phyloP scores from a whole-genome alignment of 2,888 invertebrate species.

The Scaptomyza caliginosa region DNA sequence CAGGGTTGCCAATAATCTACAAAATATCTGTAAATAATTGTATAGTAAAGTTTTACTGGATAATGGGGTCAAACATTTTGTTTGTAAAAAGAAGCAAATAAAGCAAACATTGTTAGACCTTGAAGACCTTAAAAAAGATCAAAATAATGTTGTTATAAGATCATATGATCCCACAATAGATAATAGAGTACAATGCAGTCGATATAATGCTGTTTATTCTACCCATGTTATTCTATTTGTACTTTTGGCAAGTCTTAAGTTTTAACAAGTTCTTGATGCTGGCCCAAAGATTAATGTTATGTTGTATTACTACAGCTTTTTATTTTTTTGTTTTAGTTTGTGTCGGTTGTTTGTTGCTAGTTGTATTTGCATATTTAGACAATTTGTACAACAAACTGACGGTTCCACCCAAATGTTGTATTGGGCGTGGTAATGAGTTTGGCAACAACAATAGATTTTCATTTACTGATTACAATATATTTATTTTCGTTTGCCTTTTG shows the following conservation, averaged over 20 bases:
- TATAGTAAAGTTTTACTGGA: neutral
- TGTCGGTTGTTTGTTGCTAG: neutral
- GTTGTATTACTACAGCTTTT: slow-evolving; percentile 9
- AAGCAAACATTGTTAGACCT: too few relatives aligned
- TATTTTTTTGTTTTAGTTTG: slow-evolving; percentile 7
- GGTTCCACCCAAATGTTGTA: slow-evolving; percentile 26
- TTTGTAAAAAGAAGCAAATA: too few relatives aligned
- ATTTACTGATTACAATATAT: slow-evolving; percentile 32
- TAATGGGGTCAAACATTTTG: neutral
- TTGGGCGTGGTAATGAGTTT: slow-evolving; percentile 63
- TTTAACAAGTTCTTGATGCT: slow-evolving; percentile 34
- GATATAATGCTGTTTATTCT: slow-evolving; percentile 33
- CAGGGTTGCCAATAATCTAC: neutral
- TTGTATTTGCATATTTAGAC: slow-evolving; percentile 38
- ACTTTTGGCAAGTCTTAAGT: slow-evolving; percentile 36
- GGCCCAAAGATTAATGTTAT: slow-evolving; percentile 45
- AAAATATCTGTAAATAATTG: neutral
- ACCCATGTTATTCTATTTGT: slow-evolving; percentile 1
- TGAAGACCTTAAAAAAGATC: too few relatives aligned
- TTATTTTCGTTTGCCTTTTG: slow-evolving; percentile 52
- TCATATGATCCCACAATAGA: too few relatives aligned
- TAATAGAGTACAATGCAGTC: neutral
- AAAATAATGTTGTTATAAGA: too few relatives aligned
- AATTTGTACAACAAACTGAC: slow-evolving; percentile 8
- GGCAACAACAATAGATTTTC: slow-evolving; percentile 32